A percentile compares a stretch with the other conserved stretches of the same genome.
Evolutionary conservation across 2,888 invertebrate genomes (phyloP).

Genomic region (Zhuqinia jingwanae): DNA sequence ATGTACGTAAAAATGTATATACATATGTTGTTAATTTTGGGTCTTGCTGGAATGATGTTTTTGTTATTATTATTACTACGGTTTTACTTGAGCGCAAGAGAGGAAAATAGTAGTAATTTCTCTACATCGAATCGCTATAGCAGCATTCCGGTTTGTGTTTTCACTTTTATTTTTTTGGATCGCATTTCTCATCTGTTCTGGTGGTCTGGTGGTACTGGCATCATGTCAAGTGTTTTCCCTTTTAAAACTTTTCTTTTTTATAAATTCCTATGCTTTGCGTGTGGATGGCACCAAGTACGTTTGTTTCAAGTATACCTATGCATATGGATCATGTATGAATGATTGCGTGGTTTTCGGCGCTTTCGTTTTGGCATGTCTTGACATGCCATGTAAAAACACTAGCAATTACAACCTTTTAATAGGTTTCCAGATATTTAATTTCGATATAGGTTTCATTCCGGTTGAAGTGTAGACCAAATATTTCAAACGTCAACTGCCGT

Average conservation of each 20-base stretch:
- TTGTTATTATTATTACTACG: slow-evolving; percentile 14
- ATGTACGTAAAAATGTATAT: too few relatives aligned
- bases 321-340: not conserved
- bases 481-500: not conserved
- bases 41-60: not conserved
- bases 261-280: not conserved
- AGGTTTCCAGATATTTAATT: slow-evolving; percentile 36
- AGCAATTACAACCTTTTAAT: slow-evolving; percentile 49
- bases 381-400: slow-evolving; percentile 25
- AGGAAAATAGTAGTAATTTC: not conserved
- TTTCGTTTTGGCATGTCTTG: too few relatives aligned
- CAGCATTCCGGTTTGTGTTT: not conserved
- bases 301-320: not conserved
- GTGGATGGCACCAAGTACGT: not conserved
- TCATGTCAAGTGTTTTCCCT: slow-evolving; percentile 1
- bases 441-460: slow-evolving; percentile 8
- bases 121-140: not conserved
- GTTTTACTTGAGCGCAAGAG: not conserved
- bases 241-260: not conserved
- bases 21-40: not conserved
- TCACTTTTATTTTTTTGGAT: not conserved
- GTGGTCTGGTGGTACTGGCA: not conserved
- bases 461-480: not conserved
- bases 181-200: slow-evolving; percentile 1
- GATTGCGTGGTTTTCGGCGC: not conserved